A percentile compares a stretch with the other conserved stretches of the same genome.
These are phyloP conservation scores for Podabrus alpinus DNA, from an alignment of 2,888 invertebrate species.

Conservation along the genomic window DNA sequence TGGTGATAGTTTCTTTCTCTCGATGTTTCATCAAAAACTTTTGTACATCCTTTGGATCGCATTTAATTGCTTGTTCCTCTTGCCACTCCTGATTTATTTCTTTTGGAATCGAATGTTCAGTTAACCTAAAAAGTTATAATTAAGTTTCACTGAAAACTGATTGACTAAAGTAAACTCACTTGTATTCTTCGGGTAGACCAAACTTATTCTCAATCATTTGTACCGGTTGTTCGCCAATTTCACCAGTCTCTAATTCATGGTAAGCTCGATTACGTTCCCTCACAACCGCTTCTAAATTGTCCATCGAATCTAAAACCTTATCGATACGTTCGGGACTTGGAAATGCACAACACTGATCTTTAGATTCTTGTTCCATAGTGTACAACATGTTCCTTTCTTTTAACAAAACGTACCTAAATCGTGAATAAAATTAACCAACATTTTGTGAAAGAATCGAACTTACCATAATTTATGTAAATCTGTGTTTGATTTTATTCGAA, in stretches of 20 bases:
- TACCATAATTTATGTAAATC: constrained; percentile 98
- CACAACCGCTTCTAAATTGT: constrained; percentile 86
- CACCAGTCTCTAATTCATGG: constrained; percentile 85
- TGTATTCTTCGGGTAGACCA: constrained; percentile 64
- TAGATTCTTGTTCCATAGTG: constrained; percentile 90
- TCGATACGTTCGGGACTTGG: constrained; percentile 93
- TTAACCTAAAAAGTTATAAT: constrained; percentile 48
- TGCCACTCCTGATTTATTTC: constrained; percentile 70
- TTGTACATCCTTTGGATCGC: constrained; percentile 64
- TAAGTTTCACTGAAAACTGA: background rate
- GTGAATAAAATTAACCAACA: background rate
- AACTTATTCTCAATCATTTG: constrained; percentile 63
- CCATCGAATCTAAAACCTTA: constrained; percentile 94
- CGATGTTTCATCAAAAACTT: constrained; percentile 66
- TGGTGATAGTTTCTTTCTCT: constrained; percentile 60
- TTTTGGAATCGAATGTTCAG: constrained; percentile 69
- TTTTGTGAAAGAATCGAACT: constrained; percentile 1
- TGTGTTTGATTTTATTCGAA: constrained; percentile 90
- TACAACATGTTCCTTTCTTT: constrained; percentile 97
- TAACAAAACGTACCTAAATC: constrained; percentile 73
- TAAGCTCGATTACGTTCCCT: constrained; percentile 92
- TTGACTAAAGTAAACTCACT: constrained; percentile 40
- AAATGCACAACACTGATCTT: constrained; percentile 68
- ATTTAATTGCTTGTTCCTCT: constrained; percentile 59
- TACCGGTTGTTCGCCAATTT: constrained; percentile 76